phyloP scores from a whole-genome alignment of 2,888 invertebrate species.

The Drosophila sordidapex region DNA sequence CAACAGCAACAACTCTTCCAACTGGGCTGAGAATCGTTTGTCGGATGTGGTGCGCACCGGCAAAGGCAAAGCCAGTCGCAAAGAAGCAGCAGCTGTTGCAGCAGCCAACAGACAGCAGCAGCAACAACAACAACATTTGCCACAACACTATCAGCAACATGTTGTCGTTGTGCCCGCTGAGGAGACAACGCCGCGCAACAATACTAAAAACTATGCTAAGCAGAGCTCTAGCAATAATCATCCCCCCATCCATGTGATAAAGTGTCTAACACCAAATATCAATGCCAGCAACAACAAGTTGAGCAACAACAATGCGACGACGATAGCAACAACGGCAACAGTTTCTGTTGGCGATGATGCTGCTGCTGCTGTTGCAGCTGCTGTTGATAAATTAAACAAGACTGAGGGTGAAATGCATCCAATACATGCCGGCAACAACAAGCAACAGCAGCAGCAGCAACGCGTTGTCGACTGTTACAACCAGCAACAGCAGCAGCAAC shows the following conservation, averaged over 20 bases:
- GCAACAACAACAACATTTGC: conserved; percentile 55
- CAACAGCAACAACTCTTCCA: conserved; percentile 47
- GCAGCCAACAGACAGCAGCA: conserved; percentile 68
- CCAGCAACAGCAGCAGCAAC: conserved; percentile 26
- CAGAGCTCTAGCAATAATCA: conserved; percentile 80
- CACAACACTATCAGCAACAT: conserved; percentile 36
- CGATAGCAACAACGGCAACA: conserved; percentile 42
- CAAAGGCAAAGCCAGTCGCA: conserved; percentile 79
- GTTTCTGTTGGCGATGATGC: conserved; percentile 48
- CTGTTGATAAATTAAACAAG: conserved; percentile 89
- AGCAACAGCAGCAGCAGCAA: conserved; percentile 39
- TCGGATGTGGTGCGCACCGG: conserved; percentile 90
- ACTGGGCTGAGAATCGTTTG: conserved; percentile 88
- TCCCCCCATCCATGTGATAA: conserved; percentile 85
- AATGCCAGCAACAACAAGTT: conserved; percentile 77
- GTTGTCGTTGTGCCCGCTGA: conserved; percentile 76
- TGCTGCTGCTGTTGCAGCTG: conserved; percentile 83
- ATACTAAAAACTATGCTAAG: conserved; percentile 80
- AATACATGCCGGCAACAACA: conserved; percentile 55
- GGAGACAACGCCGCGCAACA: conserved; percentile 82
- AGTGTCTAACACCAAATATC: conserved; percentile 85
- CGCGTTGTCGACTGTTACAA: conserved; percentile 54
- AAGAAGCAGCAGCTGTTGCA: conserved; percentile 68
- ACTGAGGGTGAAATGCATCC: conserved; percentile 86
- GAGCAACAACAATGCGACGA: conserved; percentile 52